These are phyloP conservation scores for Echinarachnius parma DNA, from an alignment of 53 echinoderm and acorn worm genomes.

Conservation along the genomic window DNA sequence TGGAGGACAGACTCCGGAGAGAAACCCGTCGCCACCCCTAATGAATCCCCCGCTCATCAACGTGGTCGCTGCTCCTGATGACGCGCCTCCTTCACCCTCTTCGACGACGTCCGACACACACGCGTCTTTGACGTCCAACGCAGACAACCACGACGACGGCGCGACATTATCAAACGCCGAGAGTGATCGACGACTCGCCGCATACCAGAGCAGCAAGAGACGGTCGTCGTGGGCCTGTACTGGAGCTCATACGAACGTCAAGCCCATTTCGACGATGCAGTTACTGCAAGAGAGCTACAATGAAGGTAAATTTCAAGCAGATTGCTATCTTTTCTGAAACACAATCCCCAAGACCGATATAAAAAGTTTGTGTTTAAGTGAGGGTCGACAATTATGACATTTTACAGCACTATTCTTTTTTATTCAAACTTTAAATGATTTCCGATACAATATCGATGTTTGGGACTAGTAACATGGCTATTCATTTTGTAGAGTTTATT, in stretches of 20 bases:
- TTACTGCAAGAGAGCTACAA: slow-evolving; percentile 38
- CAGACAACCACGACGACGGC: slow-evolving; percentile 5
- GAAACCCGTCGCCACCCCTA: background rate
- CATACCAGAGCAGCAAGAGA: slow-evolving; percentile 27
- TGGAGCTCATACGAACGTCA: slow-evolving; percentile 40
- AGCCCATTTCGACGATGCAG: slow-evolving; percentile 35
- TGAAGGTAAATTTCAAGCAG: too few relatives aligned
- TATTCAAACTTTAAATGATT: too few relatives aligned
- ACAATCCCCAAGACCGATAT: too few relatives aligned
- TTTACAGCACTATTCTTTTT: too few relatives aligned
- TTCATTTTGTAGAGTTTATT: too few relatives aligned
- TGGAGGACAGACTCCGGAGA: too few relatives aligned
- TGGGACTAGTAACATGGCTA: too few relatives aligned
- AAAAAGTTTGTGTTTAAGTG: too few relatives aligned
- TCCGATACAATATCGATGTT: too few relatives aligned
- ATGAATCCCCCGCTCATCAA: too few relatives aligned
- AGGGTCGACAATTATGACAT: too few relatives aligned
- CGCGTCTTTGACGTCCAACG: background rate
- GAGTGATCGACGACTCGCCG: background rate
- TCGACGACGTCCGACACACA: background rate
- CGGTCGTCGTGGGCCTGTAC: slow-evolving; percentile 74
- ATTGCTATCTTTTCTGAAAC: too few relatives aligned
- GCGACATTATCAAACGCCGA: slow-evolving; percentile 7
- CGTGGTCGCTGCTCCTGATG: background rate
- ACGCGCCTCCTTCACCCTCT: background rate